phyloP scores from a whole-genome alignment of 2,888 invertebrate genomes.

The Polydrusus pterygomalis region DNA sequence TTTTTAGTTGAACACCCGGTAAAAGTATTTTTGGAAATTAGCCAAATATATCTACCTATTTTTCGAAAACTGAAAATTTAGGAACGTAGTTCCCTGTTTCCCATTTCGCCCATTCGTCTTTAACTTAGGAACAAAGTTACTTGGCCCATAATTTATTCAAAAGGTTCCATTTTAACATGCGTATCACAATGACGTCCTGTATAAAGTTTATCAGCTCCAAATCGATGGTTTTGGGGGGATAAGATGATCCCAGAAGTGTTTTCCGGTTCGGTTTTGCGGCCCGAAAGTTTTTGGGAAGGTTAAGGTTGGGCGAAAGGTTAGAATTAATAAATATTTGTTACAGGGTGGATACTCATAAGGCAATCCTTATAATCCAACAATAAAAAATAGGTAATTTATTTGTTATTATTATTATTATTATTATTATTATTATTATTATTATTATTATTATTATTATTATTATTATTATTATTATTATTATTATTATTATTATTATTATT shows the following conservation, averaged over 20 bases:
- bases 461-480: too few relatives aligned
- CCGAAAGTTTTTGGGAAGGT: conserved; percentile 38
- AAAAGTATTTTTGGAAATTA: too few relatives aligned
- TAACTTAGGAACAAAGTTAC: conserved; percentile 33
- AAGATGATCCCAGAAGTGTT: conserved; percentile 42
- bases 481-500: too few relatives aligned
- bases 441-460: too few relatives aligned
- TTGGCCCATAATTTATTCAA: conserved; percentile 47
- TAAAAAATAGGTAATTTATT: too few relatives aligned
- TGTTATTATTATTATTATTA: too few relatives aligned
- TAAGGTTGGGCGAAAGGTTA: conserved; percentile 35
- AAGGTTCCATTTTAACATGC: conserved; percentile 44
- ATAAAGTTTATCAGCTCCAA: conserved; percentile 44
- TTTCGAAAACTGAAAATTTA: too few relatives aligned
- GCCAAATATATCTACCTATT: too few relatives aligned
- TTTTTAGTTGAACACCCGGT: too few relatives aligned
- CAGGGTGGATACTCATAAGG: background rate
- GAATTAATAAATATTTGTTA: conserved; percentile 33
- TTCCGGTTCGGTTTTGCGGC: conserved; percentile 27
- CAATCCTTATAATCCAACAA: too few relatives aligned
- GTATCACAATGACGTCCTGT: conserved; percentile 46
- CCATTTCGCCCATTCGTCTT: conserved; percentile 23
- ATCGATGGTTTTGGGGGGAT: conserved; percentile 38
- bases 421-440: too few relatives aligned
- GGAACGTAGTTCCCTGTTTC: conserved; percentile 26